Base-by-base conservation (phyloP, 2,888 invertebrate species). In the Argyresthia goedartella region DNA sequence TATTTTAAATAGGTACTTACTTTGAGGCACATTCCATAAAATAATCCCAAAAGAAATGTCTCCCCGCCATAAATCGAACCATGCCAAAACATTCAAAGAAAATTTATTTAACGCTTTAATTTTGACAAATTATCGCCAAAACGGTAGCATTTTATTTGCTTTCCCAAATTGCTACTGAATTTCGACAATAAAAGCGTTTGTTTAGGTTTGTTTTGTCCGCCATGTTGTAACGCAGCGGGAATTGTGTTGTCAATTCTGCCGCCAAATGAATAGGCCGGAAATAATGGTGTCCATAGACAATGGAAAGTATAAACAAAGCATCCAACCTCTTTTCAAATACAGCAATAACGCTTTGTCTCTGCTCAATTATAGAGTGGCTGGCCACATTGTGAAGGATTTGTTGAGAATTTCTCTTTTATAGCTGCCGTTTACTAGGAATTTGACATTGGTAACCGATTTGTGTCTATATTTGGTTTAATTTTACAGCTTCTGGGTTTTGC, bases 281-380 rank as follows among this genome's bases (percentile, higher is more conserved):
- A 50, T n/a, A 56, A 48, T 47, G 52, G 55, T 55, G 49, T 45
- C 55, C 60, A 63, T 57, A 65, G 64, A 66, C 61, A 63, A 66
- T 62, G 34, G 8, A 36, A 57, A 59, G 60, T 43, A 16, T 8
- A 25, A 4, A 35, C 7, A 16, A 66, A 62, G 64, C 45, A 65
- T 59, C 52, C 54, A 58, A 59, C 60, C 64, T 67, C 69, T 69
- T 70, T 62, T 60, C 53, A 42, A 33, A 41, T 11, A 43, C 10
- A 13, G 43, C n/a, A 55, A 58, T 74, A 57, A 54, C 60, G 62
- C 64, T 15, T 77, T 80, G 77, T 77, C 71, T 80, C 82, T 82
- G 82, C 81, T 81, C 84, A 82, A 84, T 85, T 84, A 81, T 71
- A 63, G 81, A 74, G 72, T 79, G 75, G 65, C 25, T 76, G 71